Conservation (phyloP, 2,888 invertebrate species). For the Adelognathus sp. region DNA sequence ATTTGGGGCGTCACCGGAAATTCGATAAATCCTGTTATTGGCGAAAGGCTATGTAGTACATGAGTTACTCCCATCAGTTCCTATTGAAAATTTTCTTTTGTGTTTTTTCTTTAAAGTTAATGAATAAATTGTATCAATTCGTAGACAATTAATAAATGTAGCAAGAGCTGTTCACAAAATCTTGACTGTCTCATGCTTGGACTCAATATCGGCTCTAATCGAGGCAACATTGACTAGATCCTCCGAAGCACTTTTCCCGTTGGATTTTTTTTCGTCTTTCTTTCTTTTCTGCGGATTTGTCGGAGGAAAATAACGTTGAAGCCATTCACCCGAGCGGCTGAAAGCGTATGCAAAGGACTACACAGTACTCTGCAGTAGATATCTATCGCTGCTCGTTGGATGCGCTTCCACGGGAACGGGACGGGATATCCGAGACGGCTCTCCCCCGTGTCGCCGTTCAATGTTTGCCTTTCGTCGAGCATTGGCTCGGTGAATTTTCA, state of each 20-base stretch:
- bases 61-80: too few relatives aligned
- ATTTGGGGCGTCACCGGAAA: too few relatives aligned
- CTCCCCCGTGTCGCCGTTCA: conserved; percentile 23
- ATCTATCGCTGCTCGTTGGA: conserved; percentile 3
- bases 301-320: conserved; percentile 46
- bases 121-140: too few relatives aligned
- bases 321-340: conserved; percentile 27
- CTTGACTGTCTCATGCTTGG: not conserved
- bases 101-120: too few relatives aligned
- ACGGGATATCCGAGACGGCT: conserved; percentile 21
- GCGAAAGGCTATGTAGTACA: too few relatives aligned
- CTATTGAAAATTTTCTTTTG: too few relatives aligned
- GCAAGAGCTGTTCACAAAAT: not conserved
- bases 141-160: not conserved
- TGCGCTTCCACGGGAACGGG: conserved; percentile 7
- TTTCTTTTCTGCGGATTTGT: conserved; percentile 28
- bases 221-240: conserved; percentile 21
- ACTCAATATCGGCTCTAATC: conserved; percentile 15
- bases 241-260: conserved; percentile 42
- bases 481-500: conserved; percentile 52
- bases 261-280: not conserved
- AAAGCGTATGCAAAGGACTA: conserved; percentile 43
- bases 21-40: too few relatives aligned
- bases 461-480: conserved; percentile 50
- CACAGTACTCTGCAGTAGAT: conserved; percentile 19